phyloP scores from a whole-genome alignment of 2,113 vertebrate species.

The Bothrops jararaca region DNA sequence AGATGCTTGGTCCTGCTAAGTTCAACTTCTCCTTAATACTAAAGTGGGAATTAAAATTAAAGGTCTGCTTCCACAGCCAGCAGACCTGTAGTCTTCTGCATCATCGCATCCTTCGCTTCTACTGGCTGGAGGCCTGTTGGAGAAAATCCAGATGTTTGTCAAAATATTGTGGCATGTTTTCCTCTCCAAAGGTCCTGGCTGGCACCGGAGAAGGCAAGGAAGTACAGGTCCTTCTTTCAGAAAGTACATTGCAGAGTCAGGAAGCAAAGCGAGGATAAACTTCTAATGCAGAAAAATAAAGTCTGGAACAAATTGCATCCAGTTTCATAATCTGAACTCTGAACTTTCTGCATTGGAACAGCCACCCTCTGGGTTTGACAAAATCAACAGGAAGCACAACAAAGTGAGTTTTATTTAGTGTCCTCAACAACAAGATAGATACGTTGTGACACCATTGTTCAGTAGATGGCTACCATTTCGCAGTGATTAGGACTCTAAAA shows the following conservation, averaged over 20 bases:
- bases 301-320: not conserved
- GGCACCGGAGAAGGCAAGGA: not conserved
- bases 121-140: not conserved
- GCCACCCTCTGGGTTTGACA: not conserved
- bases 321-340: not conserved
- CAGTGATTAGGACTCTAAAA: not conserved
- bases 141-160: not conserved
- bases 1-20: not conserved
- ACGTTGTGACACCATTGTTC: not conserved
- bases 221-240: too few relatives aligned
- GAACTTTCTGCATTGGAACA: not conserved
- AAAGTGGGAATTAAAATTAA: not conserved
- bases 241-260: not conserved
- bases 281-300: not conserved
- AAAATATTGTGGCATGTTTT: not conserved
- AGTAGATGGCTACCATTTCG: not conserved
- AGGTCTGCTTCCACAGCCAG: not conserved
- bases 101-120: not conserved
- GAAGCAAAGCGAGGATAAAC: not conserved
- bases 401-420: not conserved
- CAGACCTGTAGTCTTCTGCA: not conserved
- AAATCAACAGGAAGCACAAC: not conserved
- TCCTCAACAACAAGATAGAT: not conserved
- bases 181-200: not conserved
- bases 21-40: not conserved